These are phyloP conservation scores for Hemicordylus capensis DNA, from an alignment of 2,113 vertebrate species.

Conservation along the genomic window DNA sequence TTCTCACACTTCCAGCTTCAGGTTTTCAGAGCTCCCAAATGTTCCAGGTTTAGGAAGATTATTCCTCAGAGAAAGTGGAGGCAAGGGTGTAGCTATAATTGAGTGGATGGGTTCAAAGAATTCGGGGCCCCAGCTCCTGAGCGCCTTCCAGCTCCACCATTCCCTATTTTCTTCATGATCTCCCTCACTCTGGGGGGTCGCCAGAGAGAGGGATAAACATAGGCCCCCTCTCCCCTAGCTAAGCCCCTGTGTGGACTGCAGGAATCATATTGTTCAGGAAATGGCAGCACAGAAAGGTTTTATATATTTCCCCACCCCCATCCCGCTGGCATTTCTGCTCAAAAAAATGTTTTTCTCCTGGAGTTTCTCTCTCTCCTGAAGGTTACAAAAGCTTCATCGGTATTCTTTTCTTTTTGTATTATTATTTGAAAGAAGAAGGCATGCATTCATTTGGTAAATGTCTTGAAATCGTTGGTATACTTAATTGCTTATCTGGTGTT, in stretches of 20 bases:
- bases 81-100: too few relatives aligned
- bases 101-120: too few relatives aligned
- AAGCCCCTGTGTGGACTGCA: too few relatives aligned
- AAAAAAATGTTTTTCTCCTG: neutral
- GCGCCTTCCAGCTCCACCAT: too few relatives aligned
- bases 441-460: neutral
- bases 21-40: conserved; percentile 4
- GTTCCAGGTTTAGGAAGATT: neutral
- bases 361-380: neutral
- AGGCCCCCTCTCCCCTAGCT: too few relatives aligned
- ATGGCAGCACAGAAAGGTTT: neutral
- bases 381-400: neutral
- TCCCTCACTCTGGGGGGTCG: too few relatives aligned
- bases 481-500: conserved; percentile 15
- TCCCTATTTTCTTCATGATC: too few relatives aligned
- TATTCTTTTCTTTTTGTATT: neutral
- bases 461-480: neutral
- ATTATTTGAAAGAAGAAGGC: conserved; percentile 10
- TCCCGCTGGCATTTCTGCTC: neutral
- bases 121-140: too few relatives aligned
- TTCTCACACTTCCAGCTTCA: neutral
- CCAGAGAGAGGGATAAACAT: too few relatives aligned
- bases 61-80: neutral
- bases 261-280: neutral
- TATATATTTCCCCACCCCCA: fast-evolving